phyloP scores from a whole-genome alignment of 2,797 vertebrate genomes.

The Dipus sagitta region DNA sequence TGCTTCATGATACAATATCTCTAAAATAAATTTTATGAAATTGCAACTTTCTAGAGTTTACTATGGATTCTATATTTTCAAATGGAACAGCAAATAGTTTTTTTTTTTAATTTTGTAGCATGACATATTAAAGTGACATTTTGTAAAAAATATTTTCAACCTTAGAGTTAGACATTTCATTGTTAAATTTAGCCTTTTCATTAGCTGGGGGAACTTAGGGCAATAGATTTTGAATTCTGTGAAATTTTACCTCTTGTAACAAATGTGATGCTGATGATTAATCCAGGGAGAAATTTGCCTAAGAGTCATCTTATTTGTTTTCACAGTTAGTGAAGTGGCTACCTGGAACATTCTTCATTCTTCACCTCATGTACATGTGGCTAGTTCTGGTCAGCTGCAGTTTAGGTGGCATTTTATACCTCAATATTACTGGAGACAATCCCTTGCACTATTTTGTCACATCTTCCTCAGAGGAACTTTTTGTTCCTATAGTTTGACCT shows the following conservation, averaged over 20 bases:
- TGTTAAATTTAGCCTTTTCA: background rate
- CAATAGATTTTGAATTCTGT: background rate
- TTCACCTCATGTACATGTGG: background rate
- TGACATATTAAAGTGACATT: background rate
- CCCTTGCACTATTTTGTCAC: too few species aligned
- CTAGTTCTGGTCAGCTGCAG: background rate
- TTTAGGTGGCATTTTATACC: background rate
- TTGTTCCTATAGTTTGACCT: background rate
- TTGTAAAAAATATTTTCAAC: background rate
- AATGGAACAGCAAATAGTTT: background rate
- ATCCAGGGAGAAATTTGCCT: slow-evolving; percentile 11
- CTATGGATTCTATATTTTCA: slow-evolving; percentile 9
- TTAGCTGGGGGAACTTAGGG: background rate
- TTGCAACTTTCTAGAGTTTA: background rate
- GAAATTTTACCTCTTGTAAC: background rate
- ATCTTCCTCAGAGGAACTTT: background rate
- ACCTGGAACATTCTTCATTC: background rate
- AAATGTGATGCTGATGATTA: background rate
- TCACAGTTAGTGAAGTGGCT: background rate
- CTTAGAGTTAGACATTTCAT: background rate
- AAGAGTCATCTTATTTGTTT: background rate
- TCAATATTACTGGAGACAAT: background rate
- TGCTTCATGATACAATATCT: background rate
- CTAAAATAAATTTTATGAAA: background rate
- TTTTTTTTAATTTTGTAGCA: background rate